Percentiles rank a stretch among this genome's conserved stretches.
These are phyloP conservation scores for Thymelicus acteon DNA, from an alignment of 2,888 invertebrate genomes.

Conservation along the genomic window DNA sequence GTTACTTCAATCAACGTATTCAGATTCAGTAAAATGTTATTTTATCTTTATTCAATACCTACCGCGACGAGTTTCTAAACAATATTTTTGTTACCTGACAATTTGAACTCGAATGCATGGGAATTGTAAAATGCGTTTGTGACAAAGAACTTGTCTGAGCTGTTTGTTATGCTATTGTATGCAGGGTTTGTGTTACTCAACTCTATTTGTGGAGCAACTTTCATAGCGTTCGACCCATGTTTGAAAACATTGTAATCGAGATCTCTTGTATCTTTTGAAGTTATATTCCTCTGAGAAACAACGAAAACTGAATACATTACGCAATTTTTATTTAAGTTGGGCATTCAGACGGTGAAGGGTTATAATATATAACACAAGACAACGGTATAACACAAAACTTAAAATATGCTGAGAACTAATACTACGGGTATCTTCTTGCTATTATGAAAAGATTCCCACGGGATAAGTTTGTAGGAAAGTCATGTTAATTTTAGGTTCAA, in stretches of 20 bases:
- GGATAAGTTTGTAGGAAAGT: not conserved
- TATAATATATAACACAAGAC: too few species aligned
- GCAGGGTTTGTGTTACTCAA: not conserved
- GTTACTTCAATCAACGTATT: too few species aligned
- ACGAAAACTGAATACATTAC: too few species aligned
- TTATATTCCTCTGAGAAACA: too few species aligned
- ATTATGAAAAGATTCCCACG: not conserved
- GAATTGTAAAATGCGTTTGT: slow-evolving; percentile 19
- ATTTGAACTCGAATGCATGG: slow-evolving; percentile 14
- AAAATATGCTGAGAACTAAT: not conserved
- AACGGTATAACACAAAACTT: not conserved
- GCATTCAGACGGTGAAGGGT: too few species aligned
- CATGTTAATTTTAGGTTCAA: slow-evolving; percentile 1
- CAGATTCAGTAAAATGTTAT: too few species aligned
- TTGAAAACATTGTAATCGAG: too few species aligned
- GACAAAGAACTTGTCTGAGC: slow-evolving; percentile 10
- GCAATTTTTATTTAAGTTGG: too few species aligned
- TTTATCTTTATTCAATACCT: not conserved
- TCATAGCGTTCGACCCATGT: too few species aligned
- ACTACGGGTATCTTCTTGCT: not conserved
- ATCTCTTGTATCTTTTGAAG: too few species aligned
- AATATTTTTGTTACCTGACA: slow-evolving; percentile 8
- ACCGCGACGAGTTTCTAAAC: slow-evolving; percentile 3
- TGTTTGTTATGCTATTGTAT: not conserved
- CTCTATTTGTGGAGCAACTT: too few species aligned